phyloP scores from a whole-genome alignment of 2,888 invertebrate genomes.

The Napeogenes sylphis region DNA sequence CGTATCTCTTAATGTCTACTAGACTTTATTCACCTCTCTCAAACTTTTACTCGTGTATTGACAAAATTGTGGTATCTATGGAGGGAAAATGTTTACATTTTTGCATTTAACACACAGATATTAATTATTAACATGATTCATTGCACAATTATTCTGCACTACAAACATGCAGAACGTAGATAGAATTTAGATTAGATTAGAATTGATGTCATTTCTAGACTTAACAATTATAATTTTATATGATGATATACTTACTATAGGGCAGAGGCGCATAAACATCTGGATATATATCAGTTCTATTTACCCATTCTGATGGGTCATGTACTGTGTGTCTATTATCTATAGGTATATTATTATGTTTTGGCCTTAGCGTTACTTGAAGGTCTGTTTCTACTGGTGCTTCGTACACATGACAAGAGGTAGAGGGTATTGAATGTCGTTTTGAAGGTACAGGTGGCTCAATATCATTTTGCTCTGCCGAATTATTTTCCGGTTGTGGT shows the following conservation, averaged over 20 bases:
- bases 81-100: too few relatives aligned
- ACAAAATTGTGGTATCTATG: neutral
- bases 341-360: conserved; percentile 40
- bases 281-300: conserved; percentile 79
- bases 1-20: conserved; percentile 49
- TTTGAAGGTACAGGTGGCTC: neutral
- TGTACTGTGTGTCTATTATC: conserved; percentile 62
- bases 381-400: conserved; percentile 18
- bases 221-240: too few relatives aligned
- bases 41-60: conserved; percentile 27
- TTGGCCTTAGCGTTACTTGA: conserved; percentile 43
- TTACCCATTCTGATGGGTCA: conserved; percentile 63
- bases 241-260: conserved; percentile 81
- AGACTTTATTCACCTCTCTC: conserved; percentile 60
- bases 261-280: conserved; percentile 86
- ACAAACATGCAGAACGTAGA: too few relatives aligned
- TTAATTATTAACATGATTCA: too few relatives aligned
- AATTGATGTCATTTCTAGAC: too few relatives aligned
- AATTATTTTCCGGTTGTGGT: conserved; percentile 18
- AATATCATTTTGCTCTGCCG: neutral
- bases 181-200: too few relatives aligned
- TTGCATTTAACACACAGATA: too few relatives aligned
- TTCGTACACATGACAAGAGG: neutral
- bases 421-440: neutral
- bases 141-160: too few relatives aligned